Conservation (phyloP, 2,888 invertebrate genomes). For the Peribatodes rhomboidaria region DNA sequence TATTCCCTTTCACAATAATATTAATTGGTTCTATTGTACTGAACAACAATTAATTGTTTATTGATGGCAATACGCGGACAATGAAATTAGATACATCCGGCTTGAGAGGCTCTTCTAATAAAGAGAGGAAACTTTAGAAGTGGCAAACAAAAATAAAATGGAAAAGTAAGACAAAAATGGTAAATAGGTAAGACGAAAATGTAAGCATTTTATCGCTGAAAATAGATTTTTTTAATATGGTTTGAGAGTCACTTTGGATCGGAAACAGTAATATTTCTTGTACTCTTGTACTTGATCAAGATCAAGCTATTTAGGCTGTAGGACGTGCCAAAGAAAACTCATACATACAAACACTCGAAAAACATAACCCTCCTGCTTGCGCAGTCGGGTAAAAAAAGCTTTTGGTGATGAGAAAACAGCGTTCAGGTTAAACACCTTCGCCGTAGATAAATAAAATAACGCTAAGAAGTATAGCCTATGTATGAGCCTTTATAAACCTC, state of each 20-base stretch:
- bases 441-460: too few species aligned
- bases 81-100: slow-evolving; percentile 15
- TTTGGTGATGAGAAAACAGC: too few species aligned
- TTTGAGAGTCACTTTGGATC: too few species aligned
- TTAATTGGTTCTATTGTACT: slow-evolving; percentile 27
- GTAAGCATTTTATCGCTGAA: neutral
- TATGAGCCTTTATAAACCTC: neutral
- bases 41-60: slow-evolving; percentile 24
- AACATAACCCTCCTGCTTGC: too few species aligned
- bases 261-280: too few species aligned
- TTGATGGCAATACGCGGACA: slow-evolving; percentile 12
- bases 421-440: too few species aligned
- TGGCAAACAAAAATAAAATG: neutral
- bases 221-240: neutral
- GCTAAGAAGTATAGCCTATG: too few species aligned
- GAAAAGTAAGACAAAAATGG: neutral
- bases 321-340: too few species aligned
- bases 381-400: too few species aligned
- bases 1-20: slow-evolving; percentile 14
- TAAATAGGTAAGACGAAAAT: neutral
- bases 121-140: slow-evolving; percentile 5
- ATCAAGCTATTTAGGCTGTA: too few species aligned
- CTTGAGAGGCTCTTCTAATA: neutral
- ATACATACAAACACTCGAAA: too few species aligned
- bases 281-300: too few species aligned